Evolutionary conservation across 2,888 invertebrate species (phyloP), one percentile per base, ranked within the genome.

Genomic region (Perdita meconis): DNA sequence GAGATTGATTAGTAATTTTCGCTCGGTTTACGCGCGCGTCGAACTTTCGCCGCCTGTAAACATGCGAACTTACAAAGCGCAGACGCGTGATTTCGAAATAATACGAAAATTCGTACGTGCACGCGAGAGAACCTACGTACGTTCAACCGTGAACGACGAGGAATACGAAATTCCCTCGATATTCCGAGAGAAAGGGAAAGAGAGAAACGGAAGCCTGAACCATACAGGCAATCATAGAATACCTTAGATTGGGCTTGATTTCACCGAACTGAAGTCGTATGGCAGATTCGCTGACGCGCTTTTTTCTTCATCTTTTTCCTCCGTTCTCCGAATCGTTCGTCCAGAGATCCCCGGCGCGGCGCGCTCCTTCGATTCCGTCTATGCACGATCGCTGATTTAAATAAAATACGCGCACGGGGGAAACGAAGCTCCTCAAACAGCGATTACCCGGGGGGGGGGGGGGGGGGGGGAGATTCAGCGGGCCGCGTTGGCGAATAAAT

Each of bases 201-300:
- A n/a, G n/a, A n/a, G 19, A 56, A 44, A 24, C 38, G 73, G 67
- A 61, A 59, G 34, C 66, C 61, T 34, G 53, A 38, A 64, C 24
- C 53, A 26, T 6, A 44, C 44, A 24, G 8, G 53, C 16, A 30
- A 47, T 42, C 55, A 55, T 68, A 19, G 50, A 65, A 77, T 65
- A 56, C 42, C 60, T 55, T 22, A 22, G 47, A 77, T 26, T 22
- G 56, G 59, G 69, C 65, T 68, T 65, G 36, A 69, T 75, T 78
- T 56, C 74, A 19, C 34, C 26, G 47, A 74, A 64, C 55, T 40
- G 61, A 68, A 81, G 75, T 64, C 57, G 61, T 51, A 55, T 24
- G 59, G 57, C 44, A 47, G 44, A 50, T 51, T 71, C 56, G 65
- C 66, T 60, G 64, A 55, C 59, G 30, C 44, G 19, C 40, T 53